Conservation (phyloP, 1,140 invertebrate species). For the Caenorhabditis brenneri region DNA sequence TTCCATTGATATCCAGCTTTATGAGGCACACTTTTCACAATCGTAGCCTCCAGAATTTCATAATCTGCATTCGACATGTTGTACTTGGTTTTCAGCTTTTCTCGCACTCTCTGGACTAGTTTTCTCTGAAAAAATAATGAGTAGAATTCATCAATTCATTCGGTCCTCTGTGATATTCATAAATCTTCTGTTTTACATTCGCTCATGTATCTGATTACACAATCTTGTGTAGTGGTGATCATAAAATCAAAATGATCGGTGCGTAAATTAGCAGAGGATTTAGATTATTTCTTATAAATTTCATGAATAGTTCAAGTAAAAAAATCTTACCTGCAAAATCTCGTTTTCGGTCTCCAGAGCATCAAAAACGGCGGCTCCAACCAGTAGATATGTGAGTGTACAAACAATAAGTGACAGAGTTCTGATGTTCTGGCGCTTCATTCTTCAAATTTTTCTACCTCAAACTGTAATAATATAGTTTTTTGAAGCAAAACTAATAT, state of each 20-base stretch:
- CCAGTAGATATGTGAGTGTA: slow-evolving; percentile 96
- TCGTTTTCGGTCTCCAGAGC: slow-evolving; percentile 94
- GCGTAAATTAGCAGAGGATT: too few relatives aligned
- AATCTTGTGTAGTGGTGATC: too few relatives aligned
- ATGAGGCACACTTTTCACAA: slow-evolving; percentile 91
- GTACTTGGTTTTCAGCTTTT: slow-evolving; percentile 83
- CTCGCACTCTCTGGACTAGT: slow-evolving; percentile 77
- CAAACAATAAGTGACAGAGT: slow-evolving; percentile 96
- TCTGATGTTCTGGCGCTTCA: slow-evolving; percentile 99
- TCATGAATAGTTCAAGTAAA: too few relatives aligned
- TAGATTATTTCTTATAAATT: too few relatives aligned
- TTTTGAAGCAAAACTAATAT: too few relatives aligned
- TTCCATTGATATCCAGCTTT: slow-evolving; percentile 97
- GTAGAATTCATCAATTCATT: too few relatives aligned
- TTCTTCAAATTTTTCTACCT: slow-evolving; percentile 71
- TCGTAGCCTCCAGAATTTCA: slow-evolving; percentile 86
- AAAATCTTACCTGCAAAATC: slow-evolving; percentile 80
- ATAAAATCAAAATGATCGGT: too few relatives aligned
- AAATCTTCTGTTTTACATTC: background rate
- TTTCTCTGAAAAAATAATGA: too few relatives aligned
- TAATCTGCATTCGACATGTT: slow-evolving; percentile 92
- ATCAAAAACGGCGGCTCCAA: slow-evolving; percentile 98
- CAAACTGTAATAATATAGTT: too few relatives aligned
- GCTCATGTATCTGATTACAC: too few relatives aligned
- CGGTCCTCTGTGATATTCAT: background rate